These are phyloP conservation scores for Cephalotes varians DNA, from an alignment of 2,888 invertebrate genomes.

Conservation along the genomic window DNA sequence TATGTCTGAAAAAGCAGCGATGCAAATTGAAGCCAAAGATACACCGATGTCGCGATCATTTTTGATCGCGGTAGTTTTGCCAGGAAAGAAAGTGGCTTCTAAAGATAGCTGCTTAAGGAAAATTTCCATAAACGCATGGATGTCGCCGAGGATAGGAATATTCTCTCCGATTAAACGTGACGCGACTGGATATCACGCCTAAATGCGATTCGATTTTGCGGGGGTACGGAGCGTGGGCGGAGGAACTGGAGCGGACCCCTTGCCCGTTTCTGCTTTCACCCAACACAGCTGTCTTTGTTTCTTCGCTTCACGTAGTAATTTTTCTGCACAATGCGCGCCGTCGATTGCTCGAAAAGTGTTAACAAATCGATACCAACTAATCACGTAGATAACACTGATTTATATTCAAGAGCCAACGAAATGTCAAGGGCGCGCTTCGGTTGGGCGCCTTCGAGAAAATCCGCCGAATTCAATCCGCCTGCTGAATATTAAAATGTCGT, in stretches of 20 bases:
- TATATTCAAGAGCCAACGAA: slow-evolving; percentile 3
- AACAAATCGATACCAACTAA: background rate
- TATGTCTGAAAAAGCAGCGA: background rate
- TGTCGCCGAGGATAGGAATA: slow-evolving; percentile 20
- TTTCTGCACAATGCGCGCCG: background rate
- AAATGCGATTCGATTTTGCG: slow-evolving; percentile 65
- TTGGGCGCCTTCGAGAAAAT: slow-evolving; percentile 39
- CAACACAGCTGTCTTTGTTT: slow-evolving; percentile 40
- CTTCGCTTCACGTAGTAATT: slow-evolving; percentile 9
- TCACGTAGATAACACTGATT: slow-evolving; percentile 6
- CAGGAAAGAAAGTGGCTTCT: slow-evolving; percentile 6
- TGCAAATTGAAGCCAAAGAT: background rate
- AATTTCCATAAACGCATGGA: slow-evolving; percentile 20
- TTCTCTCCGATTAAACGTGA: slow-evolving; percentile 43
- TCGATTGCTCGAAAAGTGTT: background rate
- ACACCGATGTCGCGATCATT: background rate
- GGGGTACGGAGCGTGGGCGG: slow-evolving; percentile 61
- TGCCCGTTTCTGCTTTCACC: slow-evolving; percentile 70
- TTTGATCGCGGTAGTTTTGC: background rate
- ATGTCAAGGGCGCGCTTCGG: background rate
- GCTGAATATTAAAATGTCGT: slow-evolving; percentile 52
- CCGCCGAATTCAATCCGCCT: slow-evolving; percentile 56
- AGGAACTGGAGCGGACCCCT: slow-evolving; percentile 65
- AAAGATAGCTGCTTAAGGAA: slow-evolving; percentile 5
- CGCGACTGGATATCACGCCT: slow-evolving; percentile 58